Percentiles rank a stretch among this genome's conserved stretches.
Evolutionary conservation across 2,797 vertebrate genomes (phyloP).

Genomic region (Tolypeutes matacus): DNA sequence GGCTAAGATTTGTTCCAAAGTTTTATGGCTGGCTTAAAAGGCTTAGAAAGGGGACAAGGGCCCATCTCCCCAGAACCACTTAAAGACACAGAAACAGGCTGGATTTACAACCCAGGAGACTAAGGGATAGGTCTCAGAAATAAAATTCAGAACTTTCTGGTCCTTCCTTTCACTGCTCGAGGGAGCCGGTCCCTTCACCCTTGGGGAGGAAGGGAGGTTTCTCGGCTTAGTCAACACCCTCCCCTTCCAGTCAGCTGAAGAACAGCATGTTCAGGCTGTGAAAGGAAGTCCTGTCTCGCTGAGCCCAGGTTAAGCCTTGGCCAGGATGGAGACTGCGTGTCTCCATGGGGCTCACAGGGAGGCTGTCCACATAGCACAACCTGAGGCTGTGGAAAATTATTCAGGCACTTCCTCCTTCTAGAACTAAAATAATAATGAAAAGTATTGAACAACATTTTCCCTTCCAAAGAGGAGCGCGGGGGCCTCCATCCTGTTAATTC

Average conservation of each 20-base stretch:
- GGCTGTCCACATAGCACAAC: neutral
- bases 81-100: neutral
- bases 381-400: slow-evolving; percentile 8
- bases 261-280: neutral
- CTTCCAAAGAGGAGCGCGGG: neutral
- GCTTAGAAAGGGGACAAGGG: neutral
- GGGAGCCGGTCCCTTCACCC: neutral
- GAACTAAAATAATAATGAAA: slow-evolving; percentile 49
- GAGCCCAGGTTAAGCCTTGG: neutral
- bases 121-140: neutral
- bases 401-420: neutral
- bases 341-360: neutral
- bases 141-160: neutral
- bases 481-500: neutral
- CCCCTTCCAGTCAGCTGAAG: neutral
- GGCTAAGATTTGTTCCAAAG: neutral
- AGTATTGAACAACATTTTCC: neutral
- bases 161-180: neutral
- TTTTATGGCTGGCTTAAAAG: neutral
- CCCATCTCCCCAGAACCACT: neutral
- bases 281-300: slow-evolving; percentile 3
- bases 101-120: neutral
- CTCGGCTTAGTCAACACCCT: neutral
- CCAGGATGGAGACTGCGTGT: neutral
- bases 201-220: neutral